Evolutionary conservation across 2,113 vertebrate species (phyloP).

Genomic region (Coptodon bakossiorum): DNA sequence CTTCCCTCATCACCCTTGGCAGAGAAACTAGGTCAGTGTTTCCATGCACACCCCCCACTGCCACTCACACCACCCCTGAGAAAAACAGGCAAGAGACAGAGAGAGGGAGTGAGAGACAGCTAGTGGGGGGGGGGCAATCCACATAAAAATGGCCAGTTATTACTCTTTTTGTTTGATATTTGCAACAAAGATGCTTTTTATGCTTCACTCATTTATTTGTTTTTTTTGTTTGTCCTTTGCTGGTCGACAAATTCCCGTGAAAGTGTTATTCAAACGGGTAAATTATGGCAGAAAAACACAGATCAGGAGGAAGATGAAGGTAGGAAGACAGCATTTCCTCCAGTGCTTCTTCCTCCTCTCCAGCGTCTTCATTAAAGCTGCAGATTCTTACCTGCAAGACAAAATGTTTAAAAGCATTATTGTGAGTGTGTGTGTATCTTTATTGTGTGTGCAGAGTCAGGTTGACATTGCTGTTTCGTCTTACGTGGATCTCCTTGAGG

Average conservation of each 20-base stretch:
- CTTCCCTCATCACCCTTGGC: conserved; percentile 1
- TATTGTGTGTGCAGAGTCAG: neutral
- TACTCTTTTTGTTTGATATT: neutral
- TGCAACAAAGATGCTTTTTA: neutral
- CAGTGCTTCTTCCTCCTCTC: neutral
- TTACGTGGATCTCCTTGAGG: conserved; percentile 14
- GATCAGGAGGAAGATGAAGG: neutral
- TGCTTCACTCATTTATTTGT: neutral
- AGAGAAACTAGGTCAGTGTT: conserved; percentile 52
- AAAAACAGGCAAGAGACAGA: neutral
- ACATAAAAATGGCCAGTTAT: neutral
- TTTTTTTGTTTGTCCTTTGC: neutral
- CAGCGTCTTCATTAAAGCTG: neutral
- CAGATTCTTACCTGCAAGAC: conserved; percentile 4
- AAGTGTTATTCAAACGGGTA: neutral
- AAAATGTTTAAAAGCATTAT: neutral
- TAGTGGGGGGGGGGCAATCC: neutral
- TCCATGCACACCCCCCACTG: neutral
- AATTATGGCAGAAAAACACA: neutral
- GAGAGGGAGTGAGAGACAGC: neutral
- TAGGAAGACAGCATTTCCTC: neutral
- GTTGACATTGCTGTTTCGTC: neutral
- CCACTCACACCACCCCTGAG: neutral
- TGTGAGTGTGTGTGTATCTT: neutral
- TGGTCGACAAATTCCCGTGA: neutral